Conservation (phyloP, 2,797 vertebrate species). For the Alauda arvensis region DNA sequence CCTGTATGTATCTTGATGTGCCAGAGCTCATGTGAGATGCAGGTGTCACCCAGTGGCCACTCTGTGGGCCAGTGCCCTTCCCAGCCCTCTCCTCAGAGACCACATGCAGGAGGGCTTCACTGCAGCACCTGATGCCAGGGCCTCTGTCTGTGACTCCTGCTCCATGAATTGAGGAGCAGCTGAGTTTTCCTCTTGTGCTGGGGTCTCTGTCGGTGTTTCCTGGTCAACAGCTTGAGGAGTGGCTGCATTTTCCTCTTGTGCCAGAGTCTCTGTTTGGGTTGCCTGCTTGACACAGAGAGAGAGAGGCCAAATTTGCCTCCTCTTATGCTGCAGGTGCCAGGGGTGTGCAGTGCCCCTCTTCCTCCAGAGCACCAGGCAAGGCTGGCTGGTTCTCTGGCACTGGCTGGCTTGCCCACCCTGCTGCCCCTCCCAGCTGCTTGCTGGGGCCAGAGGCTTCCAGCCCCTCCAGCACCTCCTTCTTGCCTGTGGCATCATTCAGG, state of each 20-base stretch:
- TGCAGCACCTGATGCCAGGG: background rate
- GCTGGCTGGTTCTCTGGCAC: background rate
- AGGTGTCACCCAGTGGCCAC: background rate
- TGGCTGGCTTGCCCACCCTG: background rate
- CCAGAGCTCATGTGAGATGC: background rate
- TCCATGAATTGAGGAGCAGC: background rate
- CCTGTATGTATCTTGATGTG: too few relatives aligned
- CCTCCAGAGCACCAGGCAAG: rapidly evolving
- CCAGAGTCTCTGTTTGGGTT: background rate
- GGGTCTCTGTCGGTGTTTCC: background rate
- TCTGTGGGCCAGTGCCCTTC: background rate
- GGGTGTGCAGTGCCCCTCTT: background rate
- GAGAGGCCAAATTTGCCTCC: background rate
- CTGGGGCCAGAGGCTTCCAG: background rate
- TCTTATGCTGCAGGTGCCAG: rapidly evolving
- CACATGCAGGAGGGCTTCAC: background rate
- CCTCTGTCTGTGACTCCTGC: background rate
- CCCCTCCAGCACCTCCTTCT: background rate
- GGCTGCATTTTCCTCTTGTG: background rate
- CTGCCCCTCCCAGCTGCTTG: background rate
- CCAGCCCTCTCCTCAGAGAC: background rate
- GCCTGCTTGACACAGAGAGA: background rate
- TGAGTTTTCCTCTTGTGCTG: background rate
- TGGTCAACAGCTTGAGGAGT: background rate
- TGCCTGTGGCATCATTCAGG: background rate